Percentiles rank a stretch among this genome's conserved stretches.
Conservation (phyloP, 2,113 vertebrate genomes). For the Phalacrocorax carbo region DNA sequence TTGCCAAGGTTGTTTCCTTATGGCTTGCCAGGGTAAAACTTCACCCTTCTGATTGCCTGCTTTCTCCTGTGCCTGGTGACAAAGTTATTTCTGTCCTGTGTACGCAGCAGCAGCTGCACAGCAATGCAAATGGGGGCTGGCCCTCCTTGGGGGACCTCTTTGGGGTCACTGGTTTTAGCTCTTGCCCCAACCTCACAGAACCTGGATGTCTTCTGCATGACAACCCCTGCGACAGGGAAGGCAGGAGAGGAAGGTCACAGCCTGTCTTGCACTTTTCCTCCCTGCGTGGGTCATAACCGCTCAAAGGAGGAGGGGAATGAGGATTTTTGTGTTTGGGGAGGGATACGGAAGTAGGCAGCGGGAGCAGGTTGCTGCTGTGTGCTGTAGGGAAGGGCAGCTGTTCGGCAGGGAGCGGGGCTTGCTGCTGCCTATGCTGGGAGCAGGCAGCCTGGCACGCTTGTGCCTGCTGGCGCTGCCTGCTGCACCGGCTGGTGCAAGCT, state of each 20-base stretch:
- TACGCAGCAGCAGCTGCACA: not conserved
- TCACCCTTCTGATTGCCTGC: not conserved
- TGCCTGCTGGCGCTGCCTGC: not conserved
- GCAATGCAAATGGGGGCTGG: not conserved
- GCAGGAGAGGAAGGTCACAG: not conserved
- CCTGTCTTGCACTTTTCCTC: fast-evolving
- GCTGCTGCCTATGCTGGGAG: fast-evolving
- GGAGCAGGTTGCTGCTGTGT: not conserved
- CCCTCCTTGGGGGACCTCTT: not conserved
- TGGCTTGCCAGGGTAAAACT: not conserved
- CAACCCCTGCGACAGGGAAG: not conserved
- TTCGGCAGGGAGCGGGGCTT: not conserved
- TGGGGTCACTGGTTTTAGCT: not conserved
- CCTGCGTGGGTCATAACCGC: fast-evolving
- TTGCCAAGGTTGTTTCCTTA: not conserved
- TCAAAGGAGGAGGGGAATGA: too few relatives aligned
- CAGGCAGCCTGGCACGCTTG: not conserved
- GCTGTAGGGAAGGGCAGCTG: not conserved
- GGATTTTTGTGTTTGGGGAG: not conserved
- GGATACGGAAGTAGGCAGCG: fast-evolving
- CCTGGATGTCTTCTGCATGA: not conserved
- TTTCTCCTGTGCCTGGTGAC: not conserved
- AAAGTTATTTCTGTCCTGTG: not conserved
- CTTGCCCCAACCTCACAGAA: not conserved
- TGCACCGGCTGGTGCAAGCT: not conserved